Evolutionary conservation across 2,888 invertebrate species (phyloP), one percentile per base, ranked within the genome.

Genomic region (Apotomis turbidana): DNA sequence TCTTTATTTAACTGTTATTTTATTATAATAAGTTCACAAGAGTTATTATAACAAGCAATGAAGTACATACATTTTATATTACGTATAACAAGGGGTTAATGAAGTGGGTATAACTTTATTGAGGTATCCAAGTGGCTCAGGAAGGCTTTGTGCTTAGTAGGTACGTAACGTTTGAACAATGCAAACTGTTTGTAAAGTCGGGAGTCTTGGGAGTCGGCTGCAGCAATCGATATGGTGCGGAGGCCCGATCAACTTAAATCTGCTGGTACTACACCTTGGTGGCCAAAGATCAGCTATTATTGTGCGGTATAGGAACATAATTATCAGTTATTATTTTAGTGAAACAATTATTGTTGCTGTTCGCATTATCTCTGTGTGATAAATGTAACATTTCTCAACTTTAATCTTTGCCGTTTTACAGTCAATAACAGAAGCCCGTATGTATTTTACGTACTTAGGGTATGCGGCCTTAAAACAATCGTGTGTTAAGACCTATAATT

Each of bases 141-240:
- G 52, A 54, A 54, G 44, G 49, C 46, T 55, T 62, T 61, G 67
- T 38, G 66, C 57, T 46, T 27, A 55, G 66, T 27, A 55, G 66
- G 15, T 66, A 49, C 57, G 58, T 62, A 61, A 66, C 46, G 60
- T 66, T 58, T 15, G 13, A 66, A 61, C 61, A 70, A 66, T 71
- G 64, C 52, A 55, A 68, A 73, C 57, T 71, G 71, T 68, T 68
- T 68, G 51, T 74, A 73, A 77, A 77, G 76, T 77, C 74, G 75
- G 74, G 75, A 77, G 74, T 77, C 75, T 71, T 60, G 74, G 72
- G 76, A 76, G 76, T 75, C 78, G 71, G 77, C 76, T 77, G 79
- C 80, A 76, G 80, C 78, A 84, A 84, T 85, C 87, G 80, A 87
- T 87, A 85, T 58, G 13, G 38, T 10, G 15, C 75, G 76, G 79